Evolutionary conservation across 1,140 invertebrate genomes (phyloP), one percentile per base, ranked within the genome.

Genomic region (Drusus annulatus): DNA sequence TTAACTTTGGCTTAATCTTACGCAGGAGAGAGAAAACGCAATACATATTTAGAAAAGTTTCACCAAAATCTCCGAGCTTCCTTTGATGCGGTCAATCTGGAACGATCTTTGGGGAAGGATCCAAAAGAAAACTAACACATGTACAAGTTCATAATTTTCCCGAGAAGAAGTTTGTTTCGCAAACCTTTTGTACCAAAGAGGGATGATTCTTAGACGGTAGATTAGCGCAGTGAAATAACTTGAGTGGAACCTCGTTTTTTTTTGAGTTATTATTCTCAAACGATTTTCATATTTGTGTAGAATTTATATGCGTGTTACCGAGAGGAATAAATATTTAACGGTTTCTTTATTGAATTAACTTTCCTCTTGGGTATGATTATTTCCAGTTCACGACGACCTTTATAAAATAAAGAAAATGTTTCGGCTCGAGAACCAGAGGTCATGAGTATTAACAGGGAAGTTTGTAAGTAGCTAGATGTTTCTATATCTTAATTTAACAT

Each of bases 51-150:
- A 45, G 0, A 36, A 31, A 68, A 68, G 25, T 68, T 68, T 68
- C 15, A 2, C 31, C 16, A 45, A 68, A 17, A 36, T 31, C 25
- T 50, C 2, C 4, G 3, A 63, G 23, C 58, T 75, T 56, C 17
- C 73, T 75, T 75, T 75, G 73, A 58, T 13, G 73, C 73, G 73
- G 73, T 75, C 73, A 58, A 75, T 75, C 54, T 75, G 25, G n/a
- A 31, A 76, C 15, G n/a, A 76, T 76, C 54, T n/a, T 21, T 15
- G 16, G 5, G 62, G 10, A 75, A 36, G 52, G 23, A 16, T 51
- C 54, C 69, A 21, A 54, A 54, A 23, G 50, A 73, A 73, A 7
- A 21, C 69, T 73, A 52, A 10, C 51, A 73, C 50, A 73, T 52
- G 52, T 10, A 23, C 16, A 63, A 21, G 23, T 63, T 63, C 23